phyloP scores from a whole-genome alignment of 2,888 invertebrate species.

The Dasypogon diadema region DNA sequence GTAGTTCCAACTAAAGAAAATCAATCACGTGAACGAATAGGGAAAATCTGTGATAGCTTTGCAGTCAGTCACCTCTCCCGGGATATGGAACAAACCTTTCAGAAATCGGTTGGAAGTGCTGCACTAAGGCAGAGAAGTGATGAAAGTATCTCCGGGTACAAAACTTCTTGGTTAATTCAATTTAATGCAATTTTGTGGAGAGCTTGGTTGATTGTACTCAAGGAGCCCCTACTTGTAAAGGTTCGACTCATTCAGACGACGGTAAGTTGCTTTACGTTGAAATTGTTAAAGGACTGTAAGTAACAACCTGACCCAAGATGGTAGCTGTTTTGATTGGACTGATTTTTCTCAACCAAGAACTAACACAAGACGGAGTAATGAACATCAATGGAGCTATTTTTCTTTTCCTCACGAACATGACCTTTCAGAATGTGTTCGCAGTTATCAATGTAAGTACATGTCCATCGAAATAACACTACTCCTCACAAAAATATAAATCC shows the following conservation, averaged over 20 bases:
- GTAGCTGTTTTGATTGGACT: constrained; percentile 88
- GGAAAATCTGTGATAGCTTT: constrained; percentile 83
- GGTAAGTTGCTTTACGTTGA: constrained; percentile 71
- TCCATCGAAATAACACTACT: no score
- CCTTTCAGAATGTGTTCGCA: constrained; percentile 94
- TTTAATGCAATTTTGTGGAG: constrained; percentile 91
- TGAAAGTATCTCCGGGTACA: constrained; percentile 71
- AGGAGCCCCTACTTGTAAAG: constrained; percentile 91
- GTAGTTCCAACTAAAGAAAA: constrained; percentile 87
- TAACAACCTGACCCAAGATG: constrained; percentile 73
- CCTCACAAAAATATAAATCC: background rate
- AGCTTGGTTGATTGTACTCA: constrained; percentile 87
- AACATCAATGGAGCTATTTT: constrained; percentile 95
- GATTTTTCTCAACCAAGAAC: constrained; percentile 85
- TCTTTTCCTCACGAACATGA: constrained; percentile 91
- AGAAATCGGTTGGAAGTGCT: constrained; percentile 59
- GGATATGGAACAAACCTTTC: constrained; percentile 64
- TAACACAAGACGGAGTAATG: constrained; percentile 90
- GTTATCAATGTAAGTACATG: constrained; percentile 84
- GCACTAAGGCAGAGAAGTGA: constrained; percentile 54
- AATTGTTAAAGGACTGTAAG: background rate
- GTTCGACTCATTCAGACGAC: constrained; percentile 89
- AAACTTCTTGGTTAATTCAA: constrained; percentile 89
- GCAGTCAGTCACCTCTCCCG: constrained; percentile 64
- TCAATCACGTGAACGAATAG: constrained; percentile 81